Conservation (phyloP, 2,113 vertebrate genomes). For the Protobothrops mucrosquamatus region DNA sequence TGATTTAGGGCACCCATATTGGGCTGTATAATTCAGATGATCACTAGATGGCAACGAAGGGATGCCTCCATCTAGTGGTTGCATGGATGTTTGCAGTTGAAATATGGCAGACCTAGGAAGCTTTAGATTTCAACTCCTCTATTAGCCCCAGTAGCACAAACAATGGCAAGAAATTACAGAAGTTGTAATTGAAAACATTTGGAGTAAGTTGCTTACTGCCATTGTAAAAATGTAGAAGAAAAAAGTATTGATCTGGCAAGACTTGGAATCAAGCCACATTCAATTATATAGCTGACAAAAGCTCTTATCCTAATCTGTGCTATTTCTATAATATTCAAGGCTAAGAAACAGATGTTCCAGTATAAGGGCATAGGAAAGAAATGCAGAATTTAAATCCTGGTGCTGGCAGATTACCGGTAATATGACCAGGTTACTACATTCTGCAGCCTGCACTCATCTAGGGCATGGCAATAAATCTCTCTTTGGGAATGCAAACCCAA, state of each 20-base stretch:
- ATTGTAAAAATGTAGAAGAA: neutral
- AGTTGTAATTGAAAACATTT: neutral
- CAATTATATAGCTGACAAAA: neutral
- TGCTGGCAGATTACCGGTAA: neutral
- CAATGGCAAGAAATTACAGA: neutral
- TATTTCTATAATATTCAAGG: neutral
- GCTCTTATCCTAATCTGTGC: neutral
- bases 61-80: neutral
- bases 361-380: neutral
- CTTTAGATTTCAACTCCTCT: neutral
- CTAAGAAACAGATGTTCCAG: neutral
- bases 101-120: neutral
- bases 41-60: neutral
- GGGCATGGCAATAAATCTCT: neutral
- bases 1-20: neutral
- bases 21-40: neutral
- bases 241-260: neutral
- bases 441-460: neutral
- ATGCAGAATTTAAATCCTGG: neutral
- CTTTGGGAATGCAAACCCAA: neutral
- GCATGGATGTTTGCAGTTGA: neutral
- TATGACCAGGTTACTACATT: neutral
- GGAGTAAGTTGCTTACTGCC: neutral
- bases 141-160: neutral
- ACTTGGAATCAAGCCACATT: neutral